Percentiles rank a stretch among this genome's conserved stretches.
Conservation (phyloP, 2,888 invertebrate species). For the Eumerus sabulonum region DNA sequence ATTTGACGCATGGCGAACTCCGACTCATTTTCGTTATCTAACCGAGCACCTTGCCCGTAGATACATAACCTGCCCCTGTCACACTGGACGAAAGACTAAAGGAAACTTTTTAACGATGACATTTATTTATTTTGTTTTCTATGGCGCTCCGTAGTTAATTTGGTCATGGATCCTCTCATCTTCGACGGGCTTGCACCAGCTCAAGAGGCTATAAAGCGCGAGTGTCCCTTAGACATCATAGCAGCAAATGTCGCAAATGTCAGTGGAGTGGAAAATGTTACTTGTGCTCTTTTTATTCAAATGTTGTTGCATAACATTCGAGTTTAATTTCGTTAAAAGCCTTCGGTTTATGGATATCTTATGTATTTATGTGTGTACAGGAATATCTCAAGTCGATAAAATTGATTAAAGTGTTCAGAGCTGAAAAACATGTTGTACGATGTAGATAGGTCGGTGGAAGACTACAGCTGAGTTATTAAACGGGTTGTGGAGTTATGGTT, state of each 20-base stretch:
- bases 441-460: not conserved
- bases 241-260: constrained; percentile 34
- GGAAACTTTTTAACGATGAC: constrained; percentile 55
- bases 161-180: not conserved
- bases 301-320: constrained; percentile 54
- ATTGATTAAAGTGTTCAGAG: constrained; percentile 64
- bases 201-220: too few species aligned
- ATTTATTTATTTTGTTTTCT: constrained; percentile 46
- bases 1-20: constrained; percentile 68
- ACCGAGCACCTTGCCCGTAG: constrained; percentile 19
- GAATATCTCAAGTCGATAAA: constrained; percentile 60
- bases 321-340: constrained; percentile 68
- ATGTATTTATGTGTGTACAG: constrained; percentile 7
- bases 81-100: too few species aligned
- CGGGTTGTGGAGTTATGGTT: constrained; percentile 50
- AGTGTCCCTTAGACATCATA: not conserved
- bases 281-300: constrained; percentile 41
- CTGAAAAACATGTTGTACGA: constrained; percentile 53
- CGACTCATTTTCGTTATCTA: constrained; percentile 15
- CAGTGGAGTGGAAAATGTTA: constrained; percentile 12
- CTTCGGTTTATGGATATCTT: constrained; percentile 50
- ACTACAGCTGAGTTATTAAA: constrained; percentile 57
- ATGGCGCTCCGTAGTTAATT: constrained; percentile 33
- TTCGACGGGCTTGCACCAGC: too few species aligned
- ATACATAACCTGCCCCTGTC: constrained; percentile 29